phyloP scores from a whole-genome alignment of 2,113 vertebrate species.

The Protobothrops mucrosquamatus region DNA sequence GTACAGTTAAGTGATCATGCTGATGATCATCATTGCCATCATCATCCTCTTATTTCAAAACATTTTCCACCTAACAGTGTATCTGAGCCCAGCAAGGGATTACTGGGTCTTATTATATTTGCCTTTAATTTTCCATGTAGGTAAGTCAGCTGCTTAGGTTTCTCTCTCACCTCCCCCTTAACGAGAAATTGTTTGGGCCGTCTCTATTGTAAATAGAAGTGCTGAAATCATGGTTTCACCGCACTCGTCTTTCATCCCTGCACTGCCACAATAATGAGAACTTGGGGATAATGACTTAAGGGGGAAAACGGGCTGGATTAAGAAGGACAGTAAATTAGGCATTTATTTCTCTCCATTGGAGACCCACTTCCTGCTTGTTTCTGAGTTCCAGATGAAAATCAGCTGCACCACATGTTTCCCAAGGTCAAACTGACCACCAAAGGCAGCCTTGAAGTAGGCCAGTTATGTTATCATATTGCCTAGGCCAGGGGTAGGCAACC shows the following conservation, averaged over 20 bases:
- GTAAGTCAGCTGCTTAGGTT: constrained; percentile 31
- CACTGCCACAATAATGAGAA: constrained; percentile 63
- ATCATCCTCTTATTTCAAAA: not conserved
- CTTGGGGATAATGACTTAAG: constrained; percentile 65
- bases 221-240: constrained; percentile 59
- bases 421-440: constrained; percentile 50
- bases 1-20: not conserved
- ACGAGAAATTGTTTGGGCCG: constrained; percentile 55
- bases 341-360: constrained; percentile 69
- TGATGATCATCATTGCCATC: not conserved
- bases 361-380: constrained; percentile 55
- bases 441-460: constrained; percentile 47
- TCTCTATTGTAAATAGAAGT: constrained; percentile 65
- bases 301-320: constrained; percentile 61
- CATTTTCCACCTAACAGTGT: constrained; percentile 19
- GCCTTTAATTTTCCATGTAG: constrained; percentile 28
- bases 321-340: constrained; percentile 69
- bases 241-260: constrained; percentile 57
- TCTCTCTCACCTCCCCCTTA: constrained; percentile 1
- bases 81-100: not conserved
- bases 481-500: no score
- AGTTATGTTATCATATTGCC: constrained; percentile 65
- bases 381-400: constrained; percentile 65
- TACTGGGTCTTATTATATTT: constrained; percentile 41
- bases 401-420: constrained; percentile 61